phyloP scores from a whole-genome alignment of 2,888 invertebrate genomes.

The Isotomurus palustris region DNA sequence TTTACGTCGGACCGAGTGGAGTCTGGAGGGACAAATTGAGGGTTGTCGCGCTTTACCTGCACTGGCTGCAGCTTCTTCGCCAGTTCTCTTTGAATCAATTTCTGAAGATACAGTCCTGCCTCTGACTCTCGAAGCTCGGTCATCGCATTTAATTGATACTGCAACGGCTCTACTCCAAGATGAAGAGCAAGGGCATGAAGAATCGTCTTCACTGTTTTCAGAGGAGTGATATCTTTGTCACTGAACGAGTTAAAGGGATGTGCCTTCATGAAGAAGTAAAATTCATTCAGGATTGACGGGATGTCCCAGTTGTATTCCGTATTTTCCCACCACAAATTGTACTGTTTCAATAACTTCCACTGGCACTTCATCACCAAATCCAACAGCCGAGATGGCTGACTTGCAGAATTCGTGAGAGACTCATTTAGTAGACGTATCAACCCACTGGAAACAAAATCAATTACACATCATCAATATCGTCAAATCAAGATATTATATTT shows the following conservation, averaged over 20 bases:
- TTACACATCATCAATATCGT: neutral
- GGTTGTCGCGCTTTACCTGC: no score
- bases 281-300: conserved; percentile 62
- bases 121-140: conserved; percentile 71
- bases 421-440: conserved; percentile 83
- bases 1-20: no score
- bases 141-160: conserved; percentile 55
- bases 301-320: conserved; percentile 51
- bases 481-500: neutral
- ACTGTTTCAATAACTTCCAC: conserved; percentile 87
- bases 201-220: conserved; percentile 82
- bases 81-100: conserved; percentile 56
- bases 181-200: conserved; percentile 85
- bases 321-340: conserved; percentile 63
- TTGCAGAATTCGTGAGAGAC: conserved; percentile 68
- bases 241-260: conserved; percentile 53
- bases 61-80: no score
- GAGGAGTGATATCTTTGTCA: conserved; percentile 58
- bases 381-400: conserved; percentile 66
- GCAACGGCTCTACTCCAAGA: conserved; percentile 63
- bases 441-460: conserved; percentile 60
- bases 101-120: conserved; percentile 76
- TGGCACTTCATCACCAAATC: conserved; percentile 87
- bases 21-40: no score
- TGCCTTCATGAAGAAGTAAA: conserved; percentile 80